These are phyloP conservation scores for Ectropis crepuscularia DNA, from an alignment of 2,888 invertebrate species.

Conservation along the genomic window DNA sequence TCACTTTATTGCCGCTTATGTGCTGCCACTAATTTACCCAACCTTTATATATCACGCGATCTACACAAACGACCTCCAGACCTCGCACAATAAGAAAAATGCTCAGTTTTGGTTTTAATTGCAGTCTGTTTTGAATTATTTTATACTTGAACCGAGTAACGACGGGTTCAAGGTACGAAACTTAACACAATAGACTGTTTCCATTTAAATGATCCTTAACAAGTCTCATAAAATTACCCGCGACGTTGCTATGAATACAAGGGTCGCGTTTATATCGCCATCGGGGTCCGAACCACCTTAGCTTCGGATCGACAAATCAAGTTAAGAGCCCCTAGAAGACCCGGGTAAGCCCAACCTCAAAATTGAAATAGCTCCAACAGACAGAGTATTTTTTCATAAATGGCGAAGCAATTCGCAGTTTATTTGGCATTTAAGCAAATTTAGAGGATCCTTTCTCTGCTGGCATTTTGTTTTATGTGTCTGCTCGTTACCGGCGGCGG, in stretches of 20 bases:
- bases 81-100: slow-evolving; percentile 44
- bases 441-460: slow-evolving; percentile 77
- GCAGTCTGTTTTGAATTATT: slow-evolving; percentile 36
- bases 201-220: slow-evolving; percentile 2
- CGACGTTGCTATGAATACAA: slow-evolving; percentile 6
- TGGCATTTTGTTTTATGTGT: slow-evolving; percentile 84
- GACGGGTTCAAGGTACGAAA: slow-evolving; percentile 16
- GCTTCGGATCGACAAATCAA: slow-evolving; percentile 23
- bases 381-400: slow-evolving; percentile 72
- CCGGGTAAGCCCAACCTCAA: slow-evolving; percentile 32
- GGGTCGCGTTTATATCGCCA: slow-evolving; percentile 20
- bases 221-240: not conserved
- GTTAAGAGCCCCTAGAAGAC: slow-evolving; percentile 27
- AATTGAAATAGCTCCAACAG: slow-evolving; percentile 47
- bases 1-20: slow-evolving; percentile 61
- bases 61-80: slow-evolving; percentile 52
- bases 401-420: slow-evolving; percentile 81
- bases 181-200: not conserved
- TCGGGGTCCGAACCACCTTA: slow-evolving; percentile 11
- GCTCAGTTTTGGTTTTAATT: slow-evolving; percentile 50
- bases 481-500: slow-evolving; percentile 81
- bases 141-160: slow-evolving; percentile 19
- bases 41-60: slow-evolving; percentile 57
- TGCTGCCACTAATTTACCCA: slow-evolving; percentile 57
- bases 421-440: slow-evolving; percentile 83